Evolutionary conservation across 2,888 invertebrate species (phyloP).

Genomic region (Adineta ricciae): DNA sequence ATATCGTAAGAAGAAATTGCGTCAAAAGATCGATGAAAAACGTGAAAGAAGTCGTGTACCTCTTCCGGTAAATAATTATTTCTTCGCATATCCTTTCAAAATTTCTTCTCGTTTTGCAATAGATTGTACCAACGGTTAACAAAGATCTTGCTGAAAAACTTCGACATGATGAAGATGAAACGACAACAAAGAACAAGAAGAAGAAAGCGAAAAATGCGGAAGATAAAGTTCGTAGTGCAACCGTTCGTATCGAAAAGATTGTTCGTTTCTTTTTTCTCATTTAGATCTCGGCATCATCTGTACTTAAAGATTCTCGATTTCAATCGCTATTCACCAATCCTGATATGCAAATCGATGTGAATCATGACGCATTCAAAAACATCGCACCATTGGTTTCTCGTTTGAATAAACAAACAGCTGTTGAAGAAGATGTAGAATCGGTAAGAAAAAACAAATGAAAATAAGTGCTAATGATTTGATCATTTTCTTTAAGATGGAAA

Average conservation of each 20-base stretch:
- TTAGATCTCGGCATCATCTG: constrained; percentile 46
- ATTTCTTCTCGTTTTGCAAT: constrained; percentile 34
- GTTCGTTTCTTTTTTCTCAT: background rate
- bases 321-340: constrained; percentile 78
- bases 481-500: too few species aligned
- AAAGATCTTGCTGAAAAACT: constrained; percentile 75
- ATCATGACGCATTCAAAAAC: constrained; percentile 59
- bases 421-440: background rate
- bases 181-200: constrained; percentile 46
- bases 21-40: constrained; percentile 76
- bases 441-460: background rate
- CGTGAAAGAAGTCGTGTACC: constrained; percentile 58
- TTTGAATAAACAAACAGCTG: constrained; percentile 23
- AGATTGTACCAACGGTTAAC: constrained; percentile 73
- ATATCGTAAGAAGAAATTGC: constrained; percentile 68
- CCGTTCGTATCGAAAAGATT: background rate
- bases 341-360: constrained; percentile 78
- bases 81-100: background rate
- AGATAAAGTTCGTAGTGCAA: background rate
- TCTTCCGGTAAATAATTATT: background rate
- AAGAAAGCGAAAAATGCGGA: constrained; percentile 51
- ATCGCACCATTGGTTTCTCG: constrained; percentile 27
- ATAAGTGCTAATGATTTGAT: too few species aligned
- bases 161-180: constrained; percentile 58
- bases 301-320: constrained; percentile 78